Base-by-base conservation (phyloP, 2,797 vertebrate genomes). In the Microhierax caerulescens region DNA sequence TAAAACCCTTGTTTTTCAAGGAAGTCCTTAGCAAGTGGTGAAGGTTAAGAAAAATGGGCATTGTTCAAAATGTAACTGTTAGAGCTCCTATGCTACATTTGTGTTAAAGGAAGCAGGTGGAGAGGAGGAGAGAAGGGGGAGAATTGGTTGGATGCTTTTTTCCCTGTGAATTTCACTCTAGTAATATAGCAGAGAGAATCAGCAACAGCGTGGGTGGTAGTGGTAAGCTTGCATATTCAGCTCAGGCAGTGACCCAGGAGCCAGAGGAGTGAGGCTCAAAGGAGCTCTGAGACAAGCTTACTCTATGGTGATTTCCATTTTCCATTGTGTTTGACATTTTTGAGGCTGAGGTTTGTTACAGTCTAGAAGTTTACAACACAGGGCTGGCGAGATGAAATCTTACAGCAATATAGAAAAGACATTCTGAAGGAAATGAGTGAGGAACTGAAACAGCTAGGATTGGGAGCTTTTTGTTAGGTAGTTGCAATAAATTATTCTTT, bases 401-500 rank as follows among this genome's bases (percentile, higher is more conserved):
- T 94, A 87, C 28, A 43, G 77, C 80, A 96, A 86, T 60, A 67
- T 63, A 64, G 95, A 97, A 80, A 93, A 85, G 84, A 19, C 54
- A 45, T 89, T 91, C 76, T 95, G 93, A 96, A 96, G 61, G 91
- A 96, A 97, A 96, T 86, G 97, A 95, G 84, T 74, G 65, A 63
- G 54, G 63, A 43, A 91, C 92, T 89, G 95, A 97, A 90, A 14
- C 34, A 85, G 77, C 18, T 69, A 34, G 65, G 48, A 85, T 95
- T 89, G 76, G 80, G 45, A 94, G 93, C 90, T 95, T 96, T 97
- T 95, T 95, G 88, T 93, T 94, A 86, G 86, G 63, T 94, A 93
- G 79, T 95, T 97, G 69, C 77, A 96, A 94, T 96, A 93, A 96
- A 96, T 97, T 96, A 97, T 97, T 98, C 92, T 95, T 98, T 96